Percentiles rank a stretch among this genome's conserved stretches.
Conservation (phyloP, 2,113 vertebrate genomes). For the Dasyornis broadbenti region DNA sequence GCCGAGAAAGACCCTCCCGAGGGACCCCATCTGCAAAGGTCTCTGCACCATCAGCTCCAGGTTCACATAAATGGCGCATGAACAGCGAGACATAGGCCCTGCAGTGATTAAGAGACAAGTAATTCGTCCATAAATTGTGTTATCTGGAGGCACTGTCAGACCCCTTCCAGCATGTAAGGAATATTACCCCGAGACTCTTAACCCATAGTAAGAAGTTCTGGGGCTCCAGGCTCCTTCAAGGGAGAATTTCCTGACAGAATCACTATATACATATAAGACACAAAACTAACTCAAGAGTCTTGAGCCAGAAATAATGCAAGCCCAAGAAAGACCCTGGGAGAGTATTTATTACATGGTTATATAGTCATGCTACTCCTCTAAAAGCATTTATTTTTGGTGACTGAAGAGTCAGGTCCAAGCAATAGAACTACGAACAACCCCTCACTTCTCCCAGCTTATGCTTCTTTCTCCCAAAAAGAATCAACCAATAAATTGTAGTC, state of each 20-base stretch:
- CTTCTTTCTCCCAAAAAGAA: background rate
- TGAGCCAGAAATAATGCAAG: background rate
- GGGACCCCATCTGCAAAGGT: constrained; percentile 97
- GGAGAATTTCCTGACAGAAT: background rate
- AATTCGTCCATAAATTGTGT: background rate
- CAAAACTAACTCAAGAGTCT: background rate
- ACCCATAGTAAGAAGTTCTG: background rate
- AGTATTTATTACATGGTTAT: background rate
- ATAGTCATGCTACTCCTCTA: background rate
- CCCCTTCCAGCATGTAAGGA: background rate
- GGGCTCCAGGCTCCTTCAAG: background rate
- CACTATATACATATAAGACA: background rate
- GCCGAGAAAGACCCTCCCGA: constrained; percentile 92
- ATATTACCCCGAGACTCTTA: background rate
- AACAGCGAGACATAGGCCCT: constrained; percentile 97
- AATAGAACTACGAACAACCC: background rate
- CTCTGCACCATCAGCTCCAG: constrained; percentile 94
- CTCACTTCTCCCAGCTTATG: background rate
- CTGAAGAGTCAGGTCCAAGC: background rate
- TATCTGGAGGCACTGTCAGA: background rate
- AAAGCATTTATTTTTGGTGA: background rate
- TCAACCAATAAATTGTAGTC: background rate
- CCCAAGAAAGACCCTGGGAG: background rate
- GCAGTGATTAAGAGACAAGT: background rate
- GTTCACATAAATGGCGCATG: constrained; percentile 97